Evolutionary conservation across 2,113 vertebrate species (phyloP).

Genomic region (Nesogale talazaci): DNA sequence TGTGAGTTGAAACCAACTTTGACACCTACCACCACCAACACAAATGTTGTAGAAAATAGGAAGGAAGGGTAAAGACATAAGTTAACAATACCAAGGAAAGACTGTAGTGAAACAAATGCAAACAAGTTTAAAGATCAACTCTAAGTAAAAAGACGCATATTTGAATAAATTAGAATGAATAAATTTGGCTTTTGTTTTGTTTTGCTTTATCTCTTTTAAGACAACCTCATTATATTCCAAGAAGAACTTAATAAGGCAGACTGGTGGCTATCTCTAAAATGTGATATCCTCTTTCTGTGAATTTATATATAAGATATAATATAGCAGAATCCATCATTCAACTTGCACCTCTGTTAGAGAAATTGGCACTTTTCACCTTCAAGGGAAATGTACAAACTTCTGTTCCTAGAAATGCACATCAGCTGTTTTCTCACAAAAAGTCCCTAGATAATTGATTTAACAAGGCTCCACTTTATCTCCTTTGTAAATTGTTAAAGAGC

Average conservation of each 20-base stretch:
- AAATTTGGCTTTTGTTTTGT: not conserved
- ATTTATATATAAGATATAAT: constrained; percentile 15
- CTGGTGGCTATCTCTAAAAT: not conserved
- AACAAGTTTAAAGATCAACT: not conserved
- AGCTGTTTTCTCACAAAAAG: constrained; percentile 14
- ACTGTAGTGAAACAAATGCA: not conserved
- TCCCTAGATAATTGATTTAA: constrained; percentile 13
- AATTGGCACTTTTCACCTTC: not conserved
- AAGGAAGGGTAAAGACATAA: not conserved
- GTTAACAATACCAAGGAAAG: not conserved
- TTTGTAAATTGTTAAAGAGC: not conserved
- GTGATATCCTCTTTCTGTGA: not conserved
- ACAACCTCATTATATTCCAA: not conserved
- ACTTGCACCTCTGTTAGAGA: not conserved
- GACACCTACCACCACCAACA: not conserved
- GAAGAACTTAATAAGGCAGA: not conserved
- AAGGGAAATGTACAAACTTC: not conserved
- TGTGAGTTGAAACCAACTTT: not conserved
- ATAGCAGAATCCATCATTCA: not conserved
- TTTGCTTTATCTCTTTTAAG: not conserved
- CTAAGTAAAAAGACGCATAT: not conserved
- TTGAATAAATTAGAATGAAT: not conserved
- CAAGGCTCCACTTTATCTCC: not conserved
- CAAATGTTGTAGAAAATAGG: not conserved
- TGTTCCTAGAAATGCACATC: constrained; percentile 16